A percentile compares a stretch with the other conserved stretches of the same genome.
Conservation (phyloP, 1,140 invertebrate species). For the Drosophila busckii region DNA sequence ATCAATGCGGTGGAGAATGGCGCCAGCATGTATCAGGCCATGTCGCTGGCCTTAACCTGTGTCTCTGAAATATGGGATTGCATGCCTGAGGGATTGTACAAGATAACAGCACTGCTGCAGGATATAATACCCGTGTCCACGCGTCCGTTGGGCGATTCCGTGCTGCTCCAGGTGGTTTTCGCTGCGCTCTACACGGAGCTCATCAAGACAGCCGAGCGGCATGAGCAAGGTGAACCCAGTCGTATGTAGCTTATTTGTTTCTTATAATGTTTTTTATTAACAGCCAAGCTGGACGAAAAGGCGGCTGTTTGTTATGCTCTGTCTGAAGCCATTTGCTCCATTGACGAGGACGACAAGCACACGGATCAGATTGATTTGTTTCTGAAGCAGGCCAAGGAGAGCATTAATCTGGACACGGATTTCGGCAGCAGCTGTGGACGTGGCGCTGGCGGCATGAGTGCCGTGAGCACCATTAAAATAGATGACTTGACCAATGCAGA, state of each 20-base stretch:
- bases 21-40: conserved; percentile 87
- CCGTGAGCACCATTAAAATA: conserved; percentile 72
- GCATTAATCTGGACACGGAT: conserved; percentile 63
- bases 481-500: conserved; percentile 67
- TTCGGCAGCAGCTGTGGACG: conserved; percentile 38
- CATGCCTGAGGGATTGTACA: conserved; percentile 81
- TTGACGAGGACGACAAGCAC: conserved; percentile 87
- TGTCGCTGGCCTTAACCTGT: conserved; percentile 85
- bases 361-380: conserved; percentile 84
- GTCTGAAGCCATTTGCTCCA: conserved; percentile 87
- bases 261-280: background rate
- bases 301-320: conserved; percentile 80
- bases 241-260: background rate
- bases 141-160: conserved; percentile 83
- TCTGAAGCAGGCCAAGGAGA: conserved; percentile 80
- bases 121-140: conserved; percentile 84
- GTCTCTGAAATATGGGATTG: conserved; percentile 84
- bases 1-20: conserved; percentile 83
- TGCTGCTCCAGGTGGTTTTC: conserved; percentile 84
- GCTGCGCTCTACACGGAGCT: conserved; percentile 82
- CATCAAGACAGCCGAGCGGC: conserved; percentile 79
- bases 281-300: conserved; percentile 50
- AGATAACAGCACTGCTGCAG: conserved; percentile 81
- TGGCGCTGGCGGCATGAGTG: conserved; percentile 57
- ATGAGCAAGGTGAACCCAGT: conserved; percentile 71